Conservation (phyloP, 2,113 vertebrate genomes). For the Smithornis capensis region DNA sequence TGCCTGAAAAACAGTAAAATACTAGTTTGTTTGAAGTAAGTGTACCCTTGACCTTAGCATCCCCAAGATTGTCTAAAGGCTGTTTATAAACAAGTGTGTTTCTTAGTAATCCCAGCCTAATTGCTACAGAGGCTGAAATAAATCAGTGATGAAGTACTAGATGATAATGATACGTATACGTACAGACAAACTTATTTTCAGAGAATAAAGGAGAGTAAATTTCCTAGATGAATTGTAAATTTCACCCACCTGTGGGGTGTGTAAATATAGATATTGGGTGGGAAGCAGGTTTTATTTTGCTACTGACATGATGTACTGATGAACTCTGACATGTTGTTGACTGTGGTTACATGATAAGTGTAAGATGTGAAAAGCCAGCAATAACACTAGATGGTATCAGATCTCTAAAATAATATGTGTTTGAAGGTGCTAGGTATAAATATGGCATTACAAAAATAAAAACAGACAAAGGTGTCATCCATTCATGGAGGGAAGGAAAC, state of each 20-base stretch:
- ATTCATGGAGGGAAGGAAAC: conserved; percentile 34
- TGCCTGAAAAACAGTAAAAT: not conserved
- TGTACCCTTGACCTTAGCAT: not conserved
- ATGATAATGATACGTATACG: not conserved
- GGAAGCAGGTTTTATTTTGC: conserved; percentile 44
- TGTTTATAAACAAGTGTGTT: conserved; percentile 22
- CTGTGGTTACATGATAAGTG: conserved; percentile 68
- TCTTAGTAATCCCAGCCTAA: conserved; percentile 15
- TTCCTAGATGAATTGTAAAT: conserved; percentile 50
- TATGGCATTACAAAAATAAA: conserved; percentile 22
- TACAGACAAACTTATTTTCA: conserved; percentile 22
- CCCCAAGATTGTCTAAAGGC: not conserved
- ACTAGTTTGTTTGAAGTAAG: not conserved
- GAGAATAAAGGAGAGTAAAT: conserved; percentile 46
- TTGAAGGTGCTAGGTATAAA: conserved; percentile 38
- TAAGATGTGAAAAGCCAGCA: conserved; percentile 57
- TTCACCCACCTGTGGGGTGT: conserved; percentile 55
- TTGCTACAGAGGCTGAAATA: conserved; percentile 46
- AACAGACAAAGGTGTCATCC: conserved; percentile 4
- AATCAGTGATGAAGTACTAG: not conserved
- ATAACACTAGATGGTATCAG: conserved; percentile 50
- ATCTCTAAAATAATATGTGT: conserved; percentile 47
- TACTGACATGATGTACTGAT: conserved; percentile 27
- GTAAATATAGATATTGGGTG: conserved; percentile 51
- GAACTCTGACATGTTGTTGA: conserved; percentile 63